Conservation (phyloP, 2,113 vertebrate genomes). For the Choloepus hoffmanni region DNA sequence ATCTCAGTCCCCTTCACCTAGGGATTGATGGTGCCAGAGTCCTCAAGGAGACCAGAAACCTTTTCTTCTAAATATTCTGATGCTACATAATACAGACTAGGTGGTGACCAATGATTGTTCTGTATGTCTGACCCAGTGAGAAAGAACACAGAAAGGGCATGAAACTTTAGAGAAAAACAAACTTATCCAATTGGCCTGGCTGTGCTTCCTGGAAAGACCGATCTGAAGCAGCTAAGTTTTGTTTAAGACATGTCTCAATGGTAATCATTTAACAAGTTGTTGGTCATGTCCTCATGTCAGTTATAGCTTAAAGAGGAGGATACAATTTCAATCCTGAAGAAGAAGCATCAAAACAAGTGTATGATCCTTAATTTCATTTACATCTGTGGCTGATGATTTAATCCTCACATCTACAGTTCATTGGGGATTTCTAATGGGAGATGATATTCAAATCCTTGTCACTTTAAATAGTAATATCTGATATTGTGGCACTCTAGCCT, state of each 20-base stretch:
- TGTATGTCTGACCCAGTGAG: background rate
- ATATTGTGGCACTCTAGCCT: background rate
- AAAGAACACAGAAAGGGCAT: background rate
- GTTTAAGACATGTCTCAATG: background rate
- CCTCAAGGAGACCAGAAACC: background rate
- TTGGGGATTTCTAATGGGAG: background rate
- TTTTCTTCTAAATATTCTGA: background rate
- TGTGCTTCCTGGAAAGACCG: background rate
- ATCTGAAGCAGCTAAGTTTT: background rate
- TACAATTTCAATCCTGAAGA: background rate
- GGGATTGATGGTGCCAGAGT: background rate
- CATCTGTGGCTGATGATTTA: background rate
- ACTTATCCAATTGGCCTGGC: background rate
- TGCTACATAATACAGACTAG: background rate
- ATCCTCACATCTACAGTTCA: background rate
- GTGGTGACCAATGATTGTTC: background rate
- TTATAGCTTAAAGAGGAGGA: background rate
- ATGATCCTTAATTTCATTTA: background rate
- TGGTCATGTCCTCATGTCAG: background rate
- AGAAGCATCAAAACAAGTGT: too few species aligned
- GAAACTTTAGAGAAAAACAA: too few species aligned
- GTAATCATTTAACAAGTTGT: background rate
- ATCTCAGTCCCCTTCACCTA: background rate
- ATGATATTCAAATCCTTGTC: background rate
- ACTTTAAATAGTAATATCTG: background rate